Evolutionary conservation across 1,140 invertebrate species (phyloP).

Genomic region (Gonioctena quinquepunctata): DNA sequence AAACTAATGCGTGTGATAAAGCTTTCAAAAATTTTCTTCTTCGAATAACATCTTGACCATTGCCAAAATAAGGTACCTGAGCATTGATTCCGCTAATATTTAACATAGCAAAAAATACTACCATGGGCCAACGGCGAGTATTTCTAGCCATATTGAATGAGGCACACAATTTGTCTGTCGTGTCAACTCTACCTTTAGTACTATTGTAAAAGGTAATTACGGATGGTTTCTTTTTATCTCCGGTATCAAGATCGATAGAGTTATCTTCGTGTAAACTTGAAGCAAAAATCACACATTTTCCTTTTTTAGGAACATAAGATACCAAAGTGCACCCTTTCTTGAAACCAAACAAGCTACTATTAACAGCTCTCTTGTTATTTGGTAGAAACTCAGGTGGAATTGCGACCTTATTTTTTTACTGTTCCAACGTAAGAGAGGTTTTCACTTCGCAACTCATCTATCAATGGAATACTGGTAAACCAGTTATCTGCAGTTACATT

Average conservation of each 20-base stretch:
- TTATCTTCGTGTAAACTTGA: slow-evolving; percentile 37
- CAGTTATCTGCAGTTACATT: neutral
- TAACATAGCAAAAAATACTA: slow-evolving; percentile 38
- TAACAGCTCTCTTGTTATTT: slow-evolving; percentile 20
- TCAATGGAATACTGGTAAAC: slow-evolving; percentile 29
- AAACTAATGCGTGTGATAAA: too few species aligned
- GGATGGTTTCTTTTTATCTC: slow-evolving; percentile 29
- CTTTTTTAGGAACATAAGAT: slow-evolving; percentile 40
- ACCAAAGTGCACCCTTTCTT: slow-evolving; percentile 30
- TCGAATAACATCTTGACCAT: neutral
- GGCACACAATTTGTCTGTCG: slow-evolving; percentile 48
- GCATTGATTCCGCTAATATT: neutral
- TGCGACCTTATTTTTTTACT: slow-evolving; percentile 49
- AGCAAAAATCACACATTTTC: slow-evolving; percentile 29
- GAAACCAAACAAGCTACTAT: slow-evolving; percentile 36
- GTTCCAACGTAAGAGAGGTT: slow-evolving; percentile 42
- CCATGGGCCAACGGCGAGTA: slow-evolving; percentile 53
- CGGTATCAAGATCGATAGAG: slow-evolving; percentile 37
- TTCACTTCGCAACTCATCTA: slow-evolving; percentile 22
- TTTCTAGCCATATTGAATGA: slow-evolving; percentile 45
- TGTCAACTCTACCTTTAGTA: slow-evolving; percentile 56
- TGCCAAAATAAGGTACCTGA: neutral
- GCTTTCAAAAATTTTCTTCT: too few species aligned
- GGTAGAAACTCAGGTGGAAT: slow-evolving; percentile 36
- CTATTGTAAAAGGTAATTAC: neutral